Evolutionary conservation across 2,797 vertebrate genomes (phyloP), one percentile per base, ranked within the genome.

Genomic region (Oreonectes daqikongensis): DNA sequence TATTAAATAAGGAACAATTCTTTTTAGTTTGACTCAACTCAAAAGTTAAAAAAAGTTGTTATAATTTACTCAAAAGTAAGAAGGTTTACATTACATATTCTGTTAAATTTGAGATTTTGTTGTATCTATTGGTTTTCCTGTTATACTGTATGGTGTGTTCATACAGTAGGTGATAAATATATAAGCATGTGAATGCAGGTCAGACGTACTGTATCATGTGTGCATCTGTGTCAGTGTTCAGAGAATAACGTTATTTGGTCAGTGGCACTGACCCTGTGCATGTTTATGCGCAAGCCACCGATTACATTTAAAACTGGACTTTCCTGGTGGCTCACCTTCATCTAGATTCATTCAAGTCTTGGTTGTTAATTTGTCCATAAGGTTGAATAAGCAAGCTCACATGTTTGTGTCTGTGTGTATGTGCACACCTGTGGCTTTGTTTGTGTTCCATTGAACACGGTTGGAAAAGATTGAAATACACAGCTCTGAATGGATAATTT

Each of bases 401-500:
- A 4, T 67, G 53, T 60, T 35, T 26, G 38, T 69, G 61, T 1
- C 32, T 22, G 53, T 60, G 40, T 26, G 38, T 69, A 57, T 1
- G 38, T 22, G 4, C 35, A 26, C 70, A 64, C 48, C 24, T 69
- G 55, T 46, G 65, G 53, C 48, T 17, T 52, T 69, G 65, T 81
- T 50, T 57, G 66, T 72, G 28, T 30, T 69, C 28, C 35, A 48
- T 66, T 66, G 48, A 75, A 57, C 38, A 22, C 35, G 0, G 10
- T 24, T 24, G 38, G 64, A 60, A 75, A 75, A 60, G 28, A 44
- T 32, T 75, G 63, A 64, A 73, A 50, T 52, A 17, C 42, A 35
- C 59, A 35, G 44, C 6, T 9, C 28, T 72, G 59, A 75, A 44
- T 66, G 28, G 63, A 75, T 66, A 15, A 66, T 57, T 75, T 57